Evolutionary conservation across 2,113 vertebrate species (phyloP).

Genomic region (Vulpes lagopus): DNA sequence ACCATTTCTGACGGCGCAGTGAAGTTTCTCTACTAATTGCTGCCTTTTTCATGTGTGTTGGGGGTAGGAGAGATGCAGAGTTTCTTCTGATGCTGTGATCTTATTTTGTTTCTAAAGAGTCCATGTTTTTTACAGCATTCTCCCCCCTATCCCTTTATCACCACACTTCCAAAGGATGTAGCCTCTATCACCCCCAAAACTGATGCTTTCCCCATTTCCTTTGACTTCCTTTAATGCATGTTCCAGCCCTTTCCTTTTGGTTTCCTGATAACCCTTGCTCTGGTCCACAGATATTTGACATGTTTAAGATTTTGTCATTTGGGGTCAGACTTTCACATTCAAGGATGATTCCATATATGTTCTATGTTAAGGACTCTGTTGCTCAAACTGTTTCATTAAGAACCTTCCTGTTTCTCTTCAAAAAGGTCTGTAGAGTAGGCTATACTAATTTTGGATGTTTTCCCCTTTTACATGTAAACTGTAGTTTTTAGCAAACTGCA

Average conservation of each 20-base stretch:
- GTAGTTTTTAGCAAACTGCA: background rate
- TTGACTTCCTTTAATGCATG: background rate
- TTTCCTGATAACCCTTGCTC: background rate
- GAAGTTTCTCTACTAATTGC: background rate
- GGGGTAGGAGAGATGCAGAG: background rate
- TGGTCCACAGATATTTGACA: background rate
- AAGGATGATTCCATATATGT: background rate
- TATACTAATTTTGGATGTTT: background rate
- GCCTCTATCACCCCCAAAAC: background rate
- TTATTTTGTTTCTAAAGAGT: background rate
- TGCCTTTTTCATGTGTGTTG: background rate
- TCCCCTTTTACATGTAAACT: background rate
- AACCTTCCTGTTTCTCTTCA: background rate
- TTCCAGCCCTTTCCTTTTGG: background rate
- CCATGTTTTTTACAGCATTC: background rate
- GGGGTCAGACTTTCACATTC: background rate
- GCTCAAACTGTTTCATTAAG: background rate
- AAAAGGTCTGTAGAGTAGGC: background rate
- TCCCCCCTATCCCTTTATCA: background rate
- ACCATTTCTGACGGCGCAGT: background rate
- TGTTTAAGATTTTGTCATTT: background rate
- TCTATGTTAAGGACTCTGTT: background rate
- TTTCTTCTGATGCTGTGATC: background rate
- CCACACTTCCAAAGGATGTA: background rate
- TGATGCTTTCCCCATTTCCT: background rate